Evolutionary conservation across 2,797 vertebrate genomes (phyloP).

Genomic region (Falco novaeseelandiae): DNA sequence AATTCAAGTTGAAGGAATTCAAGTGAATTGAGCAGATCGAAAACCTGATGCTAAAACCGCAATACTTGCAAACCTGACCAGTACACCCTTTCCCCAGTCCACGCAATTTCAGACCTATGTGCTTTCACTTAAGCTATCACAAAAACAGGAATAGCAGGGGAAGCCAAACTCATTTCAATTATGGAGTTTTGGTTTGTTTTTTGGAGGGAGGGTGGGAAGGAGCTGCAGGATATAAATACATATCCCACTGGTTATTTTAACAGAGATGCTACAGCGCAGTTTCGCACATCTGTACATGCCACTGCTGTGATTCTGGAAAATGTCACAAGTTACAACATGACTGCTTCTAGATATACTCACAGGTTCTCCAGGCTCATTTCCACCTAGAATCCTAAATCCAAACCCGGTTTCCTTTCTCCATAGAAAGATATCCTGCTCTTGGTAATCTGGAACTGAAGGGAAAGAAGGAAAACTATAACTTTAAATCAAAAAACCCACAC

Average conservation of each 20-base stretch:
- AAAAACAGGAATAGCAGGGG: not conserved
- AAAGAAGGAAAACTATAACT: slow-evolving; percentile 7
- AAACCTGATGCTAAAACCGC: not conserved
- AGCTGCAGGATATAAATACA: not conserved
- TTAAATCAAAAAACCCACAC: not conserved
- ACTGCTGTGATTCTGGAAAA: not conserved
- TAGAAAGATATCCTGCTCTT: slow-evolving; percentile 99
- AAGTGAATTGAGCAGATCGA: not conserved
- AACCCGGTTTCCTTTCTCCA: slow-evolving; percentile 99
- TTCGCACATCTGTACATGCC: not conserved
- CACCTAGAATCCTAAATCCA: slow-evolving; percentile 98
- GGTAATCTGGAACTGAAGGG: slow-evolving; percentile 93
- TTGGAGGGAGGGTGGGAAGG: not conserved
- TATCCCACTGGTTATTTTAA: not conserved
- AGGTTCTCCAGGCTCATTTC: slow-evolving; percentile 97
- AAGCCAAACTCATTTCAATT: not conserved
- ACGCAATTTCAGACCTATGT: not conserved
- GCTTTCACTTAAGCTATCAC: not conserved
- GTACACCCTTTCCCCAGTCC: not conserved
- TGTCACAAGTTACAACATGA: not conserved
- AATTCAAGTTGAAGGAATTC: no score
- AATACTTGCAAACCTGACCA: not conserved
- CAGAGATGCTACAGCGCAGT: not conserved
- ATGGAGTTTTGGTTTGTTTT: not conserved
- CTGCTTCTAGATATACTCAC: slow-evolving; percentile 78